Percentiles rank a stretch among this genome's conserved stretches.
Conservation (phyloP, 2,113 vertebrate genomes). For the Aegotheles bennettii region DNA sequence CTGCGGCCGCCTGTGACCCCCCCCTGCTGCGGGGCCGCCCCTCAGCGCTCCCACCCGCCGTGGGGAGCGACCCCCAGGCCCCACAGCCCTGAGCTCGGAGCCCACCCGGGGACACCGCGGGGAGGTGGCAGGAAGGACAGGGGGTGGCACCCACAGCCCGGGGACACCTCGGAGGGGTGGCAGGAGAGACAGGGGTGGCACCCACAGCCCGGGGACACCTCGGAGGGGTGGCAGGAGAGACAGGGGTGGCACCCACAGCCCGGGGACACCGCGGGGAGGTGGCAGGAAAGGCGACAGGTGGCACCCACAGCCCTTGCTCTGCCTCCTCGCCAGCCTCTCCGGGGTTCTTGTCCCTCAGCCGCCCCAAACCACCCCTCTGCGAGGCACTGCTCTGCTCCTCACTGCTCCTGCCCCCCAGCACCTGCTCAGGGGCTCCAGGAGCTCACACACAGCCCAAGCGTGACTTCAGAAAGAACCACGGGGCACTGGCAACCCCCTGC, state of each 20-base stretch:
- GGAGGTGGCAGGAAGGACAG: too few relatives aligned
- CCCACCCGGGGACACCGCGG: not conserved
- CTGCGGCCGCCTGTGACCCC: too few relatives aligned
- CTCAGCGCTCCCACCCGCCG: too few relatives aligned
- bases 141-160: not conserved
- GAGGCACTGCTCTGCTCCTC: not conserved
- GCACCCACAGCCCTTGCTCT: not conserved
- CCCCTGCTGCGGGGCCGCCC: not conserved
- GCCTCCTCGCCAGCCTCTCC: not conserved
- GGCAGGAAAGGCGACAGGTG: too few relatives aligned
- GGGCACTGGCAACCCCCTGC: accelerated
- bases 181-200: too few relatives aligned
- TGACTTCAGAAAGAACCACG: not conserved
- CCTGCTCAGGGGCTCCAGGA: not conserved
- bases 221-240: too few relatives aligned
- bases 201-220: not conserved
- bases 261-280: not conserved
- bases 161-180: not conserved
- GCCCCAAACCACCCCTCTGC: not conserved
- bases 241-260: too few relatives aligned
- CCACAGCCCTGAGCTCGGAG: not conserved
- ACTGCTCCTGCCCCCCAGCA: not conserved
- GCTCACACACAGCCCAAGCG: not conserved
- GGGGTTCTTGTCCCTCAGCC: not conserved
- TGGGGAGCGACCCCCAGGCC: not conserved